These are phyloP conservation scores for Amazonetta brasiliensis DNA, from an alignment of 2,797 vertebrate genomes.

Conservation along the genomic window DNA sequence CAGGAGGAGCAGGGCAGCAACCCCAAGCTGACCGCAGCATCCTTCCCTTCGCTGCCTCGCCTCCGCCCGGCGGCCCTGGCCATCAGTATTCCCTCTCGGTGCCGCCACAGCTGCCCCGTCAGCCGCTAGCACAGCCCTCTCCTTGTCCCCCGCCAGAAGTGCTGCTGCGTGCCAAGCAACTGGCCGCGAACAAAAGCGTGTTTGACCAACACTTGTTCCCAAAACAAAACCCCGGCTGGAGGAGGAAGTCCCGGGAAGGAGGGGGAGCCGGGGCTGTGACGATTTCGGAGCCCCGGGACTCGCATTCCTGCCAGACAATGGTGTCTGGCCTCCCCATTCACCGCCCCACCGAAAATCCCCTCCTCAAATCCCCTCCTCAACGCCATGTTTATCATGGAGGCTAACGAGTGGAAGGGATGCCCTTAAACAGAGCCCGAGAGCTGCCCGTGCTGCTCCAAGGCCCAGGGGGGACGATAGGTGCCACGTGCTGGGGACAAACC, in stretches of 20 bases:
- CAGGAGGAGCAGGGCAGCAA: accelerated
- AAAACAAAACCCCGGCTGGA: conserved; percentile 83
- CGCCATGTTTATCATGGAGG: conserved; percentile 50
- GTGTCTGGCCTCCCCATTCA: conserved; percentile 75
- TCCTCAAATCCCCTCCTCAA: conserved; percentile 1
- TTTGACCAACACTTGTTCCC: conserved; percentile 88
- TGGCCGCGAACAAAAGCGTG: conserved; percentile 87
- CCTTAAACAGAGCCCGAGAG: conserved; percentile 13
- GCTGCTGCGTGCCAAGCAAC: conserved; percentile 81
- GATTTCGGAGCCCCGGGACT: conserved; percentile 71
- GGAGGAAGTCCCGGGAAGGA: conserved; percentile 82
- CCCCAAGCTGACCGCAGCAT: background rate
- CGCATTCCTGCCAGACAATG: conserved; percentile 73
- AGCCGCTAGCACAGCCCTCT: conserved; percentile 74
- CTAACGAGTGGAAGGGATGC: conserved; percentile 42
- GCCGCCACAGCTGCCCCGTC: conserved; percentile 75
- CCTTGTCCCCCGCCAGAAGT: conserved; percentile 81
- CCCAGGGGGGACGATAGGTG: background rate
- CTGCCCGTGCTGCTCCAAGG: background rate
- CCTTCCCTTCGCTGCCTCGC: background rate
- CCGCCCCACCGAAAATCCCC: conserved; percentile 9
- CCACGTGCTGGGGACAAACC: background rate
- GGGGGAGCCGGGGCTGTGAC: conserved; percentile 75
- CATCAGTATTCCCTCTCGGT: conserved; percentile 72
- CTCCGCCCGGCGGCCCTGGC: conserved; percentile 11